Evolutionary conservation across 30 jellyfish, hydroid and myxozoan genomes (phyloP), one percentile per base, ranked within the genome.

Genomic region (Aurelia aurita): DNA sequence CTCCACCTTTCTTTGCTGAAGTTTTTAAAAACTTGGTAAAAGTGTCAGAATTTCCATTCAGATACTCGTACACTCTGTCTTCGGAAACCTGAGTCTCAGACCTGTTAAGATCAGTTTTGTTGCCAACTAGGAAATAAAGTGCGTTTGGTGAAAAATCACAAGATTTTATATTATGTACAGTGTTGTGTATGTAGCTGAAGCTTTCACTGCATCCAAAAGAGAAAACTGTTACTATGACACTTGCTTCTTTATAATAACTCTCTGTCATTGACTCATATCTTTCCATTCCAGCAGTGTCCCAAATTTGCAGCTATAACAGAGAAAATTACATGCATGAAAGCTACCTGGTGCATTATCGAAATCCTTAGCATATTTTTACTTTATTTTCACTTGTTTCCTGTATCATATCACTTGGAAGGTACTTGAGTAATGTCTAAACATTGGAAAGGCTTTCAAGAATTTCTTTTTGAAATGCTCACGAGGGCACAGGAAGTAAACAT

Each of bases 241-340:
- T 53, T 46, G 70, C 19, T 4, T 25, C 71, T 13, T 23, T 45
- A 49, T 45, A 72, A 49, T 72, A 49, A 31, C 53, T 15, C 10
- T 72, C 84, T 8, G 84, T 72, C 54, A 72, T 9, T n/a, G 84
- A 72, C 9, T 58, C 54, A 16, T n/a, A 46, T n/a, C 67, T 68
- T 31, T 72, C 84, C 62, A 32, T 16, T 6, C 84, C 84, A 20
- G 84, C 84, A 72, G 84, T 72, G 65, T 72, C 84, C 84, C 84
- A 72, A 3, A 72, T 32, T 58, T 49, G 84, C n/a, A 72, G n/a
- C 84, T 72, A 26, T 8, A 15, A 15, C 22, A 70, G 49, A 23
- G 5, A 72, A 6, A 72, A 45, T 72, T 49, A 1, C 1, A 20
- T 5, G 23, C 19, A 35, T 34, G 67, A 70, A 70, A 25, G 1